Evolutionary conservation across 2,113 vertebrate species (phyloP).

Genomic region (Coturnix japonica): DNA sequence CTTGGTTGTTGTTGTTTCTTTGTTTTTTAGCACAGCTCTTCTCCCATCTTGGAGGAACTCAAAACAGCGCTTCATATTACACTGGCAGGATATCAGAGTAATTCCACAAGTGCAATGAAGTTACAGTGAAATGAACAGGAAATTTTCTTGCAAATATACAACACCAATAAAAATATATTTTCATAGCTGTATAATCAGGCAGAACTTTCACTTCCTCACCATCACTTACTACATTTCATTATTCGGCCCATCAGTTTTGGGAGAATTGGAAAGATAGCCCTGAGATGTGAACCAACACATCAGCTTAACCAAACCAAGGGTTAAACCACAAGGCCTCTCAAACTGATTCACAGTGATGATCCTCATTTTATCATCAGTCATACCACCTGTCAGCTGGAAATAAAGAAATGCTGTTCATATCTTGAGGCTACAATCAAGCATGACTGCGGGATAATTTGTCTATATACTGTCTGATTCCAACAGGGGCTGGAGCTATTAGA

Average conservation of each 20-base stretch:
- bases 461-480: background rate
- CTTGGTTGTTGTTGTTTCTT: background rate
- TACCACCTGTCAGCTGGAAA: conserved; percentile 41
- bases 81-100: background rate
- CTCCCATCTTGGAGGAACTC: background rate
- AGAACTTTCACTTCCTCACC: background rate
- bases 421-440: background rate
- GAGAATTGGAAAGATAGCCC: conserved; percentile 23
- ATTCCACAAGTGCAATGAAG: background rate
- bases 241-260: background rate
- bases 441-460: conserved; percentile 18
- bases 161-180: background rate
- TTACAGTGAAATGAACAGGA: background rate
- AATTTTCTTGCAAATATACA: conserved; percentile 3
- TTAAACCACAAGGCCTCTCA: background rate
- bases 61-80: background rate
- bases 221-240: background rate
- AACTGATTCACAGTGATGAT: background rate
- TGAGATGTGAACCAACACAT: background rate
- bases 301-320: background rate
- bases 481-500: background rate
- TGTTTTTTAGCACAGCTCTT: background rate
- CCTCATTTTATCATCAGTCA: conserved; percentile 12
- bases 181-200: background rate
- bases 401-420: background rate